Conservation (phyloP, 2,888 invertebrate species). For the Cerastoderma edule region DNA sequence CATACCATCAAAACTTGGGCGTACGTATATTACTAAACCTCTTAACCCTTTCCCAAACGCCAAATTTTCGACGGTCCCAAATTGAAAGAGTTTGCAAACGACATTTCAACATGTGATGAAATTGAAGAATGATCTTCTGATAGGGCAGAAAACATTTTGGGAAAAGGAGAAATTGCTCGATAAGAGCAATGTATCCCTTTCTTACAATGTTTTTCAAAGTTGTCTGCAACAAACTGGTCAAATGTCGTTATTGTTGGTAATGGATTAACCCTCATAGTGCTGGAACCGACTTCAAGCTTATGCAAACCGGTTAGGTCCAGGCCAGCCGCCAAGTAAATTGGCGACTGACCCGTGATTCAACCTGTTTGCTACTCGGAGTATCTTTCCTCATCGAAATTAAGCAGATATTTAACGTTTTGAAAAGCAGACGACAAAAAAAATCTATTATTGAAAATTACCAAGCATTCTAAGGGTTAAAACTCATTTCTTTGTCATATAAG, state of each 20-base stretch:
- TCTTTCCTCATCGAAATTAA: too few relatives aligned
- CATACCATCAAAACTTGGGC: neutral
- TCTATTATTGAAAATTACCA: too few relatives aligned
- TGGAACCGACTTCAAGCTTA: neutral
- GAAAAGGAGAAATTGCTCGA: conserved; percentile 7
- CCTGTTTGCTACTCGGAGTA: neutral
- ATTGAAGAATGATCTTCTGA: neutral
- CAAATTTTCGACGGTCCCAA: neutral
- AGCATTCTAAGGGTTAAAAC: too few relatives aligned
- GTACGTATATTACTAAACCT: neutral
- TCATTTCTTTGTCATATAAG: too few relatives aligned
- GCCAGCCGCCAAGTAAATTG: neutral
- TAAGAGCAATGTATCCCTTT: conserved; percentile 1
- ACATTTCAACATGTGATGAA: neutral
- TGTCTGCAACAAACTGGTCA: too few relatives aligned
- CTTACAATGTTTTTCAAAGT: neutral
- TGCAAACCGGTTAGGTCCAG: neutral
- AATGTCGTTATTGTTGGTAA: too few relatives aligned
- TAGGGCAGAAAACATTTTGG: neutral
- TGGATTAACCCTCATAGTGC: too few relatives aligned
- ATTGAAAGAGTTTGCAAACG: neutral
- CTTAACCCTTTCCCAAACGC: neutral
- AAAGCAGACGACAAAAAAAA: too few relatives aligned
- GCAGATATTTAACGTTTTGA: too few relatives aligned
- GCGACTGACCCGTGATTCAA: neutral